Evolutionary conservation across 2,113 vertebrate species (phyloP).

Genomic region (Callionymus lyra): DNA sequence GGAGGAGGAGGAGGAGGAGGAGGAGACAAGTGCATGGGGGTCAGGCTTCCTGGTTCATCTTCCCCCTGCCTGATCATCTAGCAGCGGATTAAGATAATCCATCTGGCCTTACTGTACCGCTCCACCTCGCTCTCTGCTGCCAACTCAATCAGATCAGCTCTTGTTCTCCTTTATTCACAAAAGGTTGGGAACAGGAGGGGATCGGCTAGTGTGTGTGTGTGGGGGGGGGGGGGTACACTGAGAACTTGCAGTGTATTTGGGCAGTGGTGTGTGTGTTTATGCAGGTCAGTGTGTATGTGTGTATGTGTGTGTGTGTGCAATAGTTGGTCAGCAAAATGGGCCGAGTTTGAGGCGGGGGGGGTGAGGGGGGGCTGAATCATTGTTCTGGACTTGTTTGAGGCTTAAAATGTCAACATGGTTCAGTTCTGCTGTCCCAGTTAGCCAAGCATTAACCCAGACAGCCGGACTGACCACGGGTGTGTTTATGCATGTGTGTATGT

Average conservation of each 20-base stretch:
- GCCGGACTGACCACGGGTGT: conserved; percentile 59
- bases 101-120: conserved; percentile 57
- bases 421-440: conserved; percentile 66
- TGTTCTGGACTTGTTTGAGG: conserved; percentile 65
- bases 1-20: conserved; percentile 17
- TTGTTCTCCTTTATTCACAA: conserved; percentile 50
- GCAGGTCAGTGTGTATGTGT: conserved; percentile 15
- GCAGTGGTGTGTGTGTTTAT: conserved; percentile 33
- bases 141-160: conserved; percentile 57
- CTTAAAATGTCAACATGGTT: conserved; percentile 68
- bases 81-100: conserved; percentile 60
- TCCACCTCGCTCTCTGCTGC: conserved; percentile 41
- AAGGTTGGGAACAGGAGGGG: conserved; percentile 48
- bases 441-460: conserved; percentile 69
- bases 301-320: conserved; percentile 14
- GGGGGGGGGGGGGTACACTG: conserved; percentile 21
- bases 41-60: conserved; percentile 54
- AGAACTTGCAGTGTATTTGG: conserved; percentile 37
- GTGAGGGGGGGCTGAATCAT: conserved; percentile 54
- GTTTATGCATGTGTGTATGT: conserved; percentile 27
- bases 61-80: conserved; percentile 48
- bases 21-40: conserved; percentile 20
- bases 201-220: conserved; percentile 29
- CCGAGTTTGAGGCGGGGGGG: conserved; percentile 48
- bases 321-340: conserved; percentile 44